A percentile compares a stretch with the other conserved stretches of the same genome.
These are phyloP conservation scores for Leucoraja ocellata DNA, from an alignment of 2,797 vertebrate species.

Conservation along the genomic window DNA sequence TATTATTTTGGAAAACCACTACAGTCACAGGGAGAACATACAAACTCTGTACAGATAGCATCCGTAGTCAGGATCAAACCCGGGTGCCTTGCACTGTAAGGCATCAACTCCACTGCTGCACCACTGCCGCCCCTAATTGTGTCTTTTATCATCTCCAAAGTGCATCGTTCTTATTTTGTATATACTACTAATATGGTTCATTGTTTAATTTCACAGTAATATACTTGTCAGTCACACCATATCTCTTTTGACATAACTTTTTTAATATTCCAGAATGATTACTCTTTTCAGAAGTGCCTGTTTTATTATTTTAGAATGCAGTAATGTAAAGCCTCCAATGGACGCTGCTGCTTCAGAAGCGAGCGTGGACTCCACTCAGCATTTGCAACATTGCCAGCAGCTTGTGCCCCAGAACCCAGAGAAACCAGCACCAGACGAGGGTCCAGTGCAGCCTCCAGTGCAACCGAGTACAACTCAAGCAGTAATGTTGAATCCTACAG, in stretches of 20 bases:
- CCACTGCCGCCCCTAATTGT: too few species aligned
- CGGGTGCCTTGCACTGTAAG: too few species aligned
- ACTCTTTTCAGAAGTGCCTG: conserved; percentile 6
- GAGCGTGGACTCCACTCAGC: conserved; percentile 20
- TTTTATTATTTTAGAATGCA: conserved; percentile 29
- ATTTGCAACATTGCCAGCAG: conserved; percentile 17
- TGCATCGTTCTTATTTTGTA: background rate
- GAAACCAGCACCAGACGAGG: background rate
- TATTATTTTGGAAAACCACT: too few species aligned
- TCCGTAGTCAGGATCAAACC: too few species aligned
- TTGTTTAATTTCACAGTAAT: background rate
- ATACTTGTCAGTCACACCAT: background rate
- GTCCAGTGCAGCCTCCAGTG: background rate
- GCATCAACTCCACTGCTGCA: too few species aligned
- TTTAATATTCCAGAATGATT: background rate
- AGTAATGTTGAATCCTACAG: background rate
- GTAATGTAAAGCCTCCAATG: background rate
- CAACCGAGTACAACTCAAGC: background rate
- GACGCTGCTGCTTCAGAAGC: conserved; percentile 8
- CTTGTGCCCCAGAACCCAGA: background rate
- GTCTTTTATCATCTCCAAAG: background rate
- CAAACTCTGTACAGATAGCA: too few species aligned
- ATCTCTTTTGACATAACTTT: background rate
- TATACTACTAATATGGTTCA: background rate
- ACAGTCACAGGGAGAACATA: too few species aligned